Evolutionary conservation across 2,797 vertebrate genomes (phyloP), one percentile per base, ranked within the genome.

Genomic region (Microctenopoma lineatum): DNA sequence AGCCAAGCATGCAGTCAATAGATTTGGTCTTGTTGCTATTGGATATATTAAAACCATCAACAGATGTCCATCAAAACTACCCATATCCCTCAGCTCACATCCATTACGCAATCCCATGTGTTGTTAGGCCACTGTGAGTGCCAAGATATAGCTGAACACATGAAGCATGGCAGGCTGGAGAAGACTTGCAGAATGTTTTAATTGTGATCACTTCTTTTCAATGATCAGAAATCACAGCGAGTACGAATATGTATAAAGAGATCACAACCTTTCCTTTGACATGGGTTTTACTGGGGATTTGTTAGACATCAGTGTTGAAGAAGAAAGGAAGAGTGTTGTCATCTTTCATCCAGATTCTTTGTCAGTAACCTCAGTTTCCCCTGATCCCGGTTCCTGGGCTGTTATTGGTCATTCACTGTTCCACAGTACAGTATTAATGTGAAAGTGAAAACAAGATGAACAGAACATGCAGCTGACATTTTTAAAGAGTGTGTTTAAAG

Each of bases 281-380:
- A 32, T 5, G 5, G 29, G 4, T 34, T 34, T 34, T 34, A 34
- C 32, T 34, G 32, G 2, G 7, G 32, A 29, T 29, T 29, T 29
- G 27, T 5, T 29, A 29, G 27, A 34, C 29, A 32, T 34, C 7
- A 1, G 32, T 9, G 32, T 34, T 34, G 32, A 34, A 34, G 32
- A 48, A 57, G 32, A 34, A 34, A 9, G 56, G 25, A 44, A 59
- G 18, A 58, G 45, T 32, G 13, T 41, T 46, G 57, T 52, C 59
- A 56, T 38, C 29, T n/a, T 54, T 1, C 44, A 51, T 66, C 41
- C 16, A 65, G 46, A 59, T 66, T 66, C 55, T 73, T 73, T 71
- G 32, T 66, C 32, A 52, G 71, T 60, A 36, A 82, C 34, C 51
- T 70, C 57, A 78, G 63, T 72, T 80, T 74, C 46, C 54, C 68